Evolutionary conservation across 2,113 vertebrate species (phyloP), one percentile per base, ranked within the genome.

Genomic region (Callionymus lyra): DNA sequence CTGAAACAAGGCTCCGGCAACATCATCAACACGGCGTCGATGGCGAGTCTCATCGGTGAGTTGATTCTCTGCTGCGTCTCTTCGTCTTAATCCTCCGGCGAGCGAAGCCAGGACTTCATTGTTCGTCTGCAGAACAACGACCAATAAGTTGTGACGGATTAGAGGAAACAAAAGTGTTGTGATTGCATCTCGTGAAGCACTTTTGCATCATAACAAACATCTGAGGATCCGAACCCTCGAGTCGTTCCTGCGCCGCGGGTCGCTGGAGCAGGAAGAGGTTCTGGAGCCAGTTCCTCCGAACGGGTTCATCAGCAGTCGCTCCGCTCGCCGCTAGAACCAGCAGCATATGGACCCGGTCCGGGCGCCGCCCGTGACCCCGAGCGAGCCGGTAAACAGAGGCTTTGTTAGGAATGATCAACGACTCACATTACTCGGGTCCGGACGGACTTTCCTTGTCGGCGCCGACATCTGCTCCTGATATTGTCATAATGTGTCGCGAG

Each of bases 381-480:
- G 77, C 87, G 84, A 82, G 85, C 87, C 90, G 88, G 88, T 91
- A 93, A 91, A 90, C 82, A 82, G 88, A 90, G 88, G 86, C 70
- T 10, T 9, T 9, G 62, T 77, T 89, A 85, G 90, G 94, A 92
- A 92, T 95, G 94, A 97, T 97, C 95, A 93, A 97, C 97, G 95
- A 91, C 90, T 89, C 87, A 82, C 93, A 95, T 97, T 93, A 94
- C 88, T 77, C 76, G 89, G 87, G 90, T 94, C 92, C 94, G 89
- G 84, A 93, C 92, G 94, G 96, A 90, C 93, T 89, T 87, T 80
- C 91, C 95, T 95, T 93, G 94, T 93, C 90, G 90, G 89, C 91
- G 89, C 88, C 88, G 93, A 96, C 94, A 98, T 98, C 95, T 98
- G 95, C 95, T 96, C n/a, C 91, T 89, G 89, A 91, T 88, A 93